Conservation (phyloP, 1,140 invertebrate genomes). For the Eumeta japonica region DNA sequence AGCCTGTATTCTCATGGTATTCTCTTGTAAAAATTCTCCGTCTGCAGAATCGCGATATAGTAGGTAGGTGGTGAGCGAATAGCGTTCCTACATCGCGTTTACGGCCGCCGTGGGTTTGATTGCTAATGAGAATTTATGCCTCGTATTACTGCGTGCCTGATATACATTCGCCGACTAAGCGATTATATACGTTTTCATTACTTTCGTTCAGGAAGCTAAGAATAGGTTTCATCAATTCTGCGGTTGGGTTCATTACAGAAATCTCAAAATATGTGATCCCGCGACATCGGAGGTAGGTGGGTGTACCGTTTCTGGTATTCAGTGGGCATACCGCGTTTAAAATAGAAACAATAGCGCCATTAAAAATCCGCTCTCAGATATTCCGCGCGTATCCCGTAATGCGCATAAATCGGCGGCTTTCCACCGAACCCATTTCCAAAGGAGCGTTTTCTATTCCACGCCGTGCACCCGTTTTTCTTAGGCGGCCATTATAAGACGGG, state of each 20-base stretch:
- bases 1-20: conserved; percentile 20
- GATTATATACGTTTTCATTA: too few species aligned
- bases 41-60: conserved; percentile 20
- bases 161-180: too few species aligned
- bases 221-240: too few species aligned
- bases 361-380: conserved; percentile 55
- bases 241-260: too few species aligned
- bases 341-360: conserved; percentile 55
- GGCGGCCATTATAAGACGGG: conserved; percentile 46
- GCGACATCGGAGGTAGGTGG: too few species aligned
- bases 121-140: neutral
- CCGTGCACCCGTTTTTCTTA: conserved; percentile 54
- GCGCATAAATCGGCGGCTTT: conserved; percentile 53
- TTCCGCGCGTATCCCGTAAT: conserved; percentile 50
- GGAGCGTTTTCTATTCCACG: conserved; percentile 55
- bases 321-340: conserved; percentile 50
- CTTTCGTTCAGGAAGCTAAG: too few species aligned
- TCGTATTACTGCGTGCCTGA: too few species aligned
- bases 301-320: conserved; percentile 54
- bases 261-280: too few species aligned
- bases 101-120: neutral
- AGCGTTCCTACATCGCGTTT: neutral
- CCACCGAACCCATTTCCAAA: conserved; percentile 55
- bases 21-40: conserved; percentile 21
- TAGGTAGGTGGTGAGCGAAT: neutral